These are phyloP conservation scores for Polydrusus tereticollis DNA, from an alignment of 2,888 invertebrate species.

Conservation along the genomic window DNA sequence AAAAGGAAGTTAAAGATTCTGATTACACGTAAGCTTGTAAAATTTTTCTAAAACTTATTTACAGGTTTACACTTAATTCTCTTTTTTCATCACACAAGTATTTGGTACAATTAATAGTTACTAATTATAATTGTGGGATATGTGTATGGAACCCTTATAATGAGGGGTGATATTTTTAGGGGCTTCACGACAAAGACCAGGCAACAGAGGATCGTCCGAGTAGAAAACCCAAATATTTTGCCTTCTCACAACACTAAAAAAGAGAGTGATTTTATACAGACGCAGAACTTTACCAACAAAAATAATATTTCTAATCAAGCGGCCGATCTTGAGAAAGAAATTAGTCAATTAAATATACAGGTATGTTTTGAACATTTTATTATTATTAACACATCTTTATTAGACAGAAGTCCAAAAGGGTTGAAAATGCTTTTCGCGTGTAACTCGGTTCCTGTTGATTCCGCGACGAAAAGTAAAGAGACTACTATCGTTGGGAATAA, in stretches of 20 bases:
- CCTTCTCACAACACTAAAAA: conserved; percentile 32
- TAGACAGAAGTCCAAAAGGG: too few relatives aligned
- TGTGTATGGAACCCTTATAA: too few relatives aligned
- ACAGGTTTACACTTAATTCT: background rate
- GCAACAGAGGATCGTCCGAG: conserved; percentile 57
- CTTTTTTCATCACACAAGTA: too few relatives aligned
- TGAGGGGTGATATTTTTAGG: conserved; percentile 39
- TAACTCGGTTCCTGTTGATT: too few relatives aligned
- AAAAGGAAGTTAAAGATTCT: conserved; percentile 62
- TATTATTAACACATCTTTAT: too few relatives aligned
- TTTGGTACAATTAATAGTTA: too few relatives aligned
- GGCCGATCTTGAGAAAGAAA: conserved; percentile 62
- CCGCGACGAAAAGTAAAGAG: too few relatives aligned
- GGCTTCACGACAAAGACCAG: conserved; percentile 64
- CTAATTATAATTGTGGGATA: too few relatives aligned
- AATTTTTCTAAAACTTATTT: background rate
- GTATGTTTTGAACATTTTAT: too few relatives aligned
- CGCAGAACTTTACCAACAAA: conserved; percentile 65
- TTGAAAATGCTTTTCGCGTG: too few relatives aligned
- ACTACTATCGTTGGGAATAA: too few relatives aligned
- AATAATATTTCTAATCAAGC: conserved; percentile 59
- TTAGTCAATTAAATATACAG: conserved; percentile 61
- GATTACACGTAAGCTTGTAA: conserved; percentile 56
- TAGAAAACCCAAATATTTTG: conserved; percentile 54
- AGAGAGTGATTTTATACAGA: conserved; percentile 55